A percentile compares a stretch with the other conserved stretches of the same genome.
phyloP scores from a whole-genome alignment of 2,113 vertebrate species.

The Furnarius figulus region DNA sequence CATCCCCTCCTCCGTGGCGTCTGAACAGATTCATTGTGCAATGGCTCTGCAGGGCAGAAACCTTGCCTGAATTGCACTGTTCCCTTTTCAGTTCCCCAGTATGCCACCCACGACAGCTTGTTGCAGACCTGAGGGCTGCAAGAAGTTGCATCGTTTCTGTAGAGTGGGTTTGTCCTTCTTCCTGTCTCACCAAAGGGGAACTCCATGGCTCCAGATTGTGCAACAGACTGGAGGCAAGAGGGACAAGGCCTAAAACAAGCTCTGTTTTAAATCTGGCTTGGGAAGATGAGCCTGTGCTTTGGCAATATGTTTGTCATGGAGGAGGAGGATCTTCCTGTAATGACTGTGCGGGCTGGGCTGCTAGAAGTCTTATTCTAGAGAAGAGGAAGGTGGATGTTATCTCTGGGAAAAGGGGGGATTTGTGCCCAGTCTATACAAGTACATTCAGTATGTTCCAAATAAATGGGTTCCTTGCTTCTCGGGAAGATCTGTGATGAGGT shows the following conservation, averaged over 20 bases:
- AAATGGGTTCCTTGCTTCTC: background rate
- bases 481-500: background rate
- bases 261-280: conserved; percentile 12
- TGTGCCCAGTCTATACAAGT: background rate
- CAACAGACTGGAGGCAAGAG: background rate
- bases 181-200: conserved; percentile 28
- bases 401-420: background rate
- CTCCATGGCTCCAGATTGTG: conserved; percentile 18
- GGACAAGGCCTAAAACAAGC: background rate
- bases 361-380: background rate
- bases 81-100: conserved; percentile 58
- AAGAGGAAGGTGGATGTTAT: background rate
- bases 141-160: conserved; percentile 23
- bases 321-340: background rate
- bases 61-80: conserved; percentile 18
- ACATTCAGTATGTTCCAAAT: background rate
- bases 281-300: conserved; percentile 22
- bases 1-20: background rate
- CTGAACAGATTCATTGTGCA: conserved; percentile 31
- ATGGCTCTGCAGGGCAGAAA: background rate
- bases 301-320: conserved; percentile 6
- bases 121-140: conserved; percentile 14
- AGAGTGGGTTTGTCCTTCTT: conserved; percentile 27
- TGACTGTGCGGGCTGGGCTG: background rate
- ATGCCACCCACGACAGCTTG: conserved; percentile 20